Evolutionary conservation across 2,797 vertebrate species (phyloP).

Genomic region (Pitangus sulphuratus): DNA sequence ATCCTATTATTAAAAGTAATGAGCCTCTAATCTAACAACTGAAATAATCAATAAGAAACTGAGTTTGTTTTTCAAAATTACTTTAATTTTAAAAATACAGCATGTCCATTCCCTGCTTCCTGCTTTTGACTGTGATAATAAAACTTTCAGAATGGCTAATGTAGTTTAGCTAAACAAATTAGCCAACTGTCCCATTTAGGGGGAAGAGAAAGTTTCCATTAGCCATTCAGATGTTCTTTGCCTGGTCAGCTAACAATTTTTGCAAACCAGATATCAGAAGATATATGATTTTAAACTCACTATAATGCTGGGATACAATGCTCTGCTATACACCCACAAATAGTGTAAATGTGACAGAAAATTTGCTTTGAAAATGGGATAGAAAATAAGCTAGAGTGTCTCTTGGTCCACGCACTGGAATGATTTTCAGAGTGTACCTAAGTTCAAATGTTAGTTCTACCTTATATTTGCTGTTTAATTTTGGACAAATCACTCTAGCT

Average conservation of each 20-base stretch:
- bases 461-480: background rate
- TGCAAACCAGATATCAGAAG: constrained; percentile 36
- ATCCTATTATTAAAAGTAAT: constrained; percentile 76
- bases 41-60: constrained; percentile 77
- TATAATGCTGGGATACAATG: background rate
- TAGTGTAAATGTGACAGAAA: rapidly evolving
- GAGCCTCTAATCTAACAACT: constrained; percentile 75
- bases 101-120: constrained; percentile 71
- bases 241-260: constrained; percentile 47
- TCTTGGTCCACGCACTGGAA: background rate
- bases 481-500: background rate
- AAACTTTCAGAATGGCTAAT: constrained; percentile 78
- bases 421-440: background rate
- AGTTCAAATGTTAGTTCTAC: background rate
- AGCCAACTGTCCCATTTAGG: constrained; percentile 70
- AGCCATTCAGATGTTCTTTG: constrained; percentile 60
- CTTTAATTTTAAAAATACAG: constrained; percentile 78
- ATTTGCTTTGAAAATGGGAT: background rate
- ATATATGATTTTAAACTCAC: background rate
- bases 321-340: background rate
- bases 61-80: constrained; percentile 75
- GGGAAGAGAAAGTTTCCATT: constrained; percentile 77
- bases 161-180: constrained; percentile 81
- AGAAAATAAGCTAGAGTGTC: background rate
- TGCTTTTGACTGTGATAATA: constrained; percentile 78